These are phyloP conservation scores for Listronotus oregonensis DNA, from an alignment of 1,140 invertebrate species.

Conservation along the genomic window DNA sequence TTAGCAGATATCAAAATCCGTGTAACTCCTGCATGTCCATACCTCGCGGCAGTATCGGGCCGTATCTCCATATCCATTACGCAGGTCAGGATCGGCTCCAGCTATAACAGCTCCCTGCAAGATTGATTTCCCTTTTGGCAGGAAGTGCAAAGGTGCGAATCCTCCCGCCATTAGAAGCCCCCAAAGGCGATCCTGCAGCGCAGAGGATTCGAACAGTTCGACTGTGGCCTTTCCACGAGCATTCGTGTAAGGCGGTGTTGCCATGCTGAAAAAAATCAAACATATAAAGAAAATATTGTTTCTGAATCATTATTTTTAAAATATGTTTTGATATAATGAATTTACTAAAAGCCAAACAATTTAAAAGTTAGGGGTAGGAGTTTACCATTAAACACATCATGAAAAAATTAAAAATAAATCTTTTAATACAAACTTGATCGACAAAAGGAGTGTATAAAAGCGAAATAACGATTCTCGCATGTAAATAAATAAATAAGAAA, in stretches of 20 bases:
- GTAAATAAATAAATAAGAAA: too few species aligned
- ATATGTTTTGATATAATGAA: too few species aligned
- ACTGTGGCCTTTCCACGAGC: conserved; percentile 93
- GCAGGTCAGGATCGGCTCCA: conserved; percentile 84
- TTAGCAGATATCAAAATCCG: conserved; percentile 88
- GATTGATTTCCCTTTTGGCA: conserved; percentile 97
- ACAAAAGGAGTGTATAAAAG: too few species aligned
- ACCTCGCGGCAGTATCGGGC: conserved; percentile 90
- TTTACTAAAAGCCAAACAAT: too few species aligned
- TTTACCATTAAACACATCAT: too few species aligned
- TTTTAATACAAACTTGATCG: too few species aligned
- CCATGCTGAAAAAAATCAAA: conserved; percentile 88
- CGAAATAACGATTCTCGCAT: too few species aligned
- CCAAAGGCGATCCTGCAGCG: conserved; percentile 71
- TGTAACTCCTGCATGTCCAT: conserved; percentile 93
- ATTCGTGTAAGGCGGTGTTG: conserved; percentile 92
- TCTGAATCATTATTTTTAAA: too few species aligned
- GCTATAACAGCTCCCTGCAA: conserved; percentile 82
- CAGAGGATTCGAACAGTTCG: conserved; percentile 79
- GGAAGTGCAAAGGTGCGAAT: conserved; percentile 91
- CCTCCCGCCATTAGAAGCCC: conserved; percentile 84
- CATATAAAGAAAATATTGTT: too few species aligned
- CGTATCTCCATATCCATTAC: conserved; percentile 97
- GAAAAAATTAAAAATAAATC: too few species aligned
- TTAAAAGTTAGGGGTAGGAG: too few species aligned